phyloP scores from a whole-genome alignment of 2,888 invertebrate genomes.

The Galeruca laticollis region DNA sequence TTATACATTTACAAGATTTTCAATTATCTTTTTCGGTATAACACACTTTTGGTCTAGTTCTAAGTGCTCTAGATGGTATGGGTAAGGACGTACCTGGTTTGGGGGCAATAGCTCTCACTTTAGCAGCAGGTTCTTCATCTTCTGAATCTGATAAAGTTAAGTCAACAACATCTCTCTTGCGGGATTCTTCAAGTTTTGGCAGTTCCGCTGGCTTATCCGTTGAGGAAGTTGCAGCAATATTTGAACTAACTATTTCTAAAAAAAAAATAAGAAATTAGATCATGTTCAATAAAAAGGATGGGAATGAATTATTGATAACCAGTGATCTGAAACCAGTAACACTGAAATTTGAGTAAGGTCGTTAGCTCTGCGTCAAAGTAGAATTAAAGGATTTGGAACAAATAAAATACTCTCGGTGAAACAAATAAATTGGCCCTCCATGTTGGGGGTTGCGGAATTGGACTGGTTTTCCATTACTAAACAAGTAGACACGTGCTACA shows the following conservation, averaged over 20 bases:
- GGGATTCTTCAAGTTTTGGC: slow-evolving; percentile 53
- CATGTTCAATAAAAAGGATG: too few relatives aligned
- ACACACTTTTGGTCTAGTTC: slow-evolving; percentile 29
- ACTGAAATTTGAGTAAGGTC: too few relatives aligned
- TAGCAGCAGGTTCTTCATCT: slow-evolving; percentile 75
- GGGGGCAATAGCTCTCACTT: slow-evolving; percentile 69
- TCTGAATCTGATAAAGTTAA: slow-evolving; percentile 82
- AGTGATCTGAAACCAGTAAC: too few relatives aligned
- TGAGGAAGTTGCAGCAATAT: slow-evolving; percentile 52
- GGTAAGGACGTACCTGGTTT: slow-evolving; percentile 55
- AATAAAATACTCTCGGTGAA: too few relatives aligned
- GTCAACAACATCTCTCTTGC: slow-evolving; percentile 71
- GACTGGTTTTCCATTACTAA: neutral
- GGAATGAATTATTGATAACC: too few relatives aligned
- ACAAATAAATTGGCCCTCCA: too few relatives aligned
- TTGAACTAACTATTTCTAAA: slow-evolving; percentile 60
- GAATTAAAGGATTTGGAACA: too few relatives aligned
- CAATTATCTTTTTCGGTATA: slow-evolving; percentile 20
- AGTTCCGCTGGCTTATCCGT: slow-evolving; percentile 51
- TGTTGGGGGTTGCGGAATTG: neutral
- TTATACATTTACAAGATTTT: neutral
- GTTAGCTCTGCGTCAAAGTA: too few relatives aligned
- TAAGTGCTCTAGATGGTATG: slow-evolving; percentile 2
- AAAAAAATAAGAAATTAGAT: slow-evolving; percentile 40
- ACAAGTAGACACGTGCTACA: too few relatives aligned